Evolutionary conservation across 2,888 invertebrate species (phyloP), one percentile per base, ranked within the genome.

Genomic region (Chymomyza caudatula): DNA sequence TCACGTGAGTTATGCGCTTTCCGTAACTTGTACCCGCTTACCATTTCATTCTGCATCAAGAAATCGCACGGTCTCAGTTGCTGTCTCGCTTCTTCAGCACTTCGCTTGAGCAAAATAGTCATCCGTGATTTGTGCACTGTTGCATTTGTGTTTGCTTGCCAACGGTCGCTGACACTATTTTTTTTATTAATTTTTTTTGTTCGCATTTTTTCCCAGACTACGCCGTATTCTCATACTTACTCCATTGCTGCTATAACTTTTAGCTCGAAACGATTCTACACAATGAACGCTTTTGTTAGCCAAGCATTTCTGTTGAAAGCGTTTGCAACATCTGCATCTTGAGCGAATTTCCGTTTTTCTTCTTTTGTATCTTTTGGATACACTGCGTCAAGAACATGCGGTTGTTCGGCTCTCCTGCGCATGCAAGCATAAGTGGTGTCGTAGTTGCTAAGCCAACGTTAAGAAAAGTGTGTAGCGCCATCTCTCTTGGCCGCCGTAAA

Each of bases 1-100:
- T 74, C 77, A 70, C 70, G 72, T 76, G 70, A 77, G 70, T 73
- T 77, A 76, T 77, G 75, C 66, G 60, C 51, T 17, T 20, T 13
- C 20, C 51, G 51, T 51, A 51, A 51, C 51, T 51, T 51, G 8
- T 51, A 17, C n/a, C 44, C 44, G 44, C 29, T 37, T 37, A 37
- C 44, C 44, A 47, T 17, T 47, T 15, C 15, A 15, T 15, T 47
- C 17, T 15, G 3, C 44, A 47, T 17, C 44, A 47, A 37, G 29
- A 13, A 47, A 47, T 47, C 44, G 44, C 17, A 37, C 5, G 11
- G 4, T 44, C 44, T 5, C 5, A 2, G 3, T n/a, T 11, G 5
- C 44, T 44, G 2, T 23, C 54, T n/a, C 29, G 17, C 37, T 11
- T 13, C 23, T 29, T 6, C 15, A 4, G 17, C n/a, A 25, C 11